These are phyloP conservation scores for Passer montanus DNA, from an alignment of 2,113 vertebrate species.

Conservation along the genomic window DNA sequence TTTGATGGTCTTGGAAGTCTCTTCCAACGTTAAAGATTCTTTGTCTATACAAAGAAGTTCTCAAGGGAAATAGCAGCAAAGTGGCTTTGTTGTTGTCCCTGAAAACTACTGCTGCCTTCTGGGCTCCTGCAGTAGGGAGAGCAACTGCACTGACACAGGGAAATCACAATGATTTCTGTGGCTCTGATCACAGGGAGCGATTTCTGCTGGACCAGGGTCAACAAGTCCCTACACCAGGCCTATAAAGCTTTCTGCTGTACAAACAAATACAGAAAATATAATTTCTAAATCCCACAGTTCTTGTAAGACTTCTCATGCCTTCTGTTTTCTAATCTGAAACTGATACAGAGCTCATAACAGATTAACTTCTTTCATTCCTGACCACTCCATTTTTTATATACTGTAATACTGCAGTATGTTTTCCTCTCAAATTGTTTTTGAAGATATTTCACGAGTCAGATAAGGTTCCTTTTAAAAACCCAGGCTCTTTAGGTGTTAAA, in stretches of 20 bases:
- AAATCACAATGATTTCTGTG: background rate
- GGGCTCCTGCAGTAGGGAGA: rapidly evolving
- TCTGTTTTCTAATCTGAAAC: background rate
- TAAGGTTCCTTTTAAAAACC: conserved; percentile 17
- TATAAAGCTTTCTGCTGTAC: background rate
- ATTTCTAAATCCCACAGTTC: background rate
- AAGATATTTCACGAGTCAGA: conserved; percentile 26
- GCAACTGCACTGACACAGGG: background rate
- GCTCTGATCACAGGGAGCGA: background rate
- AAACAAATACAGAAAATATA: background rate
- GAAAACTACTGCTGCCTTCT: rapidly evolving
- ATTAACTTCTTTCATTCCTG: background rate
- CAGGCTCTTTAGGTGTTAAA: conserved; percentile 60
- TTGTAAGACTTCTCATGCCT: background rate
- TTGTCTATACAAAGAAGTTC: background rate
- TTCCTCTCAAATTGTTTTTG: background rate
- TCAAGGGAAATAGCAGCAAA: rapidly evolving
- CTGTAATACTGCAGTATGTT: background rate
- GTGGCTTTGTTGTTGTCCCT: background rate
- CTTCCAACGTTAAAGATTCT: background rate
- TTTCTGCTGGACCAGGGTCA: background rate
- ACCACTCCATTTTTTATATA: background rate
- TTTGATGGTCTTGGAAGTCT: background rate
- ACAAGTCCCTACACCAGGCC: background rate
- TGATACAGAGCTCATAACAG: background rate